Evolutionary conservation across 1,140 invertebrate species (phyloP), one percentile per base, ranked within the genome.

Genomic region (Colletes latitarsis): DNA sequence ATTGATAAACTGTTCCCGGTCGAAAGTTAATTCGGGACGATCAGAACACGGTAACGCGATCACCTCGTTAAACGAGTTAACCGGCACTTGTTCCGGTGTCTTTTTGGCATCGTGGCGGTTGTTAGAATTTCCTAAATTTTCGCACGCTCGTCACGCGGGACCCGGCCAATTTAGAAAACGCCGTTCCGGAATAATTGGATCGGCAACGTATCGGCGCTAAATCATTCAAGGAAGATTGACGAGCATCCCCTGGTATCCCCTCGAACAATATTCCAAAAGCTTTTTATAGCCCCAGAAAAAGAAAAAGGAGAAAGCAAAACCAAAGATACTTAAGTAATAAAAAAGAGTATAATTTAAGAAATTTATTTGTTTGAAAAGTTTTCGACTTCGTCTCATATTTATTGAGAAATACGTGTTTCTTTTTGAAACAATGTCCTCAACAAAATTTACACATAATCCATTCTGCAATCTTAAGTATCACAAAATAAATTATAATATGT

Each of bases 101-200:
- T n/a, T 52, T 46, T 66, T 72, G 68, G 68, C 58, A 72, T 15
- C 70, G 41, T 8, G 41, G 8, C 49, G 46, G 19, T 17, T 10
- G 17, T 46, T 6, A 52, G n/a, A 12, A 73, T 62, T 52, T 72
- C 64, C n/a, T 49, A 68, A 70, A 85, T 19, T 52, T 70, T 67
- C 78, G 78, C 49, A 55, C 62, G 53, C 70, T 14, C 30, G 41
- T 75, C 79, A 70, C 75, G 70, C 79, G 79, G 14, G 30, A 55
- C 58, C 53, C 9, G 5, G 63, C 14, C 19, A 74, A 68, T 80
- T 85, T 85, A 69, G 41, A 46, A 70, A 53, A 75, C 71, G 72
- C 66, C 21, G 60, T 70, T 79, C 58, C 43, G 43, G 64, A 79
- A 62, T 72, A 68, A 67, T 80, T 71, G 53, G 6, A 39, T 17